Evolutionary conservation across 1,140 invertebrate species (phyloP), one percentile per base, ranked within the genome.

Genomic region (Cheumatopsyche charites): DNA sequence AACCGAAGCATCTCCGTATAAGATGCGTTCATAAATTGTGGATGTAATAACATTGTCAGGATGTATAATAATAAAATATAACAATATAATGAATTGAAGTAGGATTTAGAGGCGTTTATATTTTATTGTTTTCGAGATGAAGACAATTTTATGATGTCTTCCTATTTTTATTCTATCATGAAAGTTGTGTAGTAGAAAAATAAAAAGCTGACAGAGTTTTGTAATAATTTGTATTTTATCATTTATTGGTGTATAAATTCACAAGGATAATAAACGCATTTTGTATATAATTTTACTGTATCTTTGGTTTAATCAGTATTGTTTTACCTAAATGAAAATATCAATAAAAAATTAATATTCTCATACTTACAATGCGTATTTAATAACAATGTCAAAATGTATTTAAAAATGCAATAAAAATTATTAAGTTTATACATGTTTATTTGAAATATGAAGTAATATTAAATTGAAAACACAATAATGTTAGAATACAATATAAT

Each of bases 201-300:
- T 49, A 5, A 19, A 36, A 36, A 4, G 29, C 3, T 36, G 3
- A 4, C 29, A 4, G 52, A 66, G n/a, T 66, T 61, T 65, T 68
- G 15, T 75, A 73, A 72, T 75, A 75, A 71, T 75, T 70, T 72
- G 67, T 75, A 70, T 72, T 68, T 74, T 74, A 71, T 69, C 29
- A 73, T 36, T 74, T 75, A 75, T 75, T 75, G 74, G 74, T 75
- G 74, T 75, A 72, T 75, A 58, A 72, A 70, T 73, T 72, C 74
- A 75, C 74, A 75, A 70, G 62, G 49, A 72, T 75, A 63, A 69
- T 75, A 49, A 74, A 74, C 58, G 63, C 68, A 71, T 67, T 23
- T 45, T 26, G 55, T 58, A 45, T 71, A 62, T 71, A 47, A 12
- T 23, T 71, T 71, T 65, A 62, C 36, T 70, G 65, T 26, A 55